Percentiles rank a stretch among this genome's conserved stretches.
These are phyloP conservation scores for Drosophila flavopinicola DNA, from an alignment of 2,888 invertebrate genomes.

Conservation along the genomic window DNA sequence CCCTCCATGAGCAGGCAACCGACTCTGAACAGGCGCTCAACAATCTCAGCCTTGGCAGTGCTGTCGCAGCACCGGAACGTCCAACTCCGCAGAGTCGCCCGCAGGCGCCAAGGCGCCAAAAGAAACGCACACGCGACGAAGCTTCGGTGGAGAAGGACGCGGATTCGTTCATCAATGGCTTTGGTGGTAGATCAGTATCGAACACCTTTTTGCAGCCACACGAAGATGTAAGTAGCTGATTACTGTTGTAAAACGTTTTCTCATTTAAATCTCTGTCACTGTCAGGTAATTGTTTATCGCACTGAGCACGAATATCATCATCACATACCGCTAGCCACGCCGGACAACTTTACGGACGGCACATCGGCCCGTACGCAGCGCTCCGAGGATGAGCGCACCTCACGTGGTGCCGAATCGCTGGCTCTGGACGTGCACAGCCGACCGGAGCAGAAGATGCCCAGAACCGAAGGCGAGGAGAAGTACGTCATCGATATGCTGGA, in stretches of 20 bases:
- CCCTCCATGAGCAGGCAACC: conserved; percentile 61
- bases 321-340: conserved; percentile 86
- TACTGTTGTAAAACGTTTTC: no score
- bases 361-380: conserved; percentile 86
- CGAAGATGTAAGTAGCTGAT: conserved; percentile 81
- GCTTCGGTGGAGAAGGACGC: conserved; percentile 83
- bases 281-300: conserved; percentile 87
- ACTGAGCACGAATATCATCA: conserved; percentile 87
- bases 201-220: conserved; percentile 83
- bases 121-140: conserved; percentile 77
- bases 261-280: not conserved
- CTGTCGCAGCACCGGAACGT: conserved; percentile 33
- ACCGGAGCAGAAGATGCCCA: conserved; percentile 58
- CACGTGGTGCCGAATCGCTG: conserved; percentile 89
- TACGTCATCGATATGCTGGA: conserved; percentile 84
- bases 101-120: conserved; percentile 83
- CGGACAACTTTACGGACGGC: conserved; percentile 85
- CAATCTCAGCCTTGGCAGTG: conserved; percentile 56
- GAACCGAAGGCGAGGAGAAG: conserved; percentile 67
- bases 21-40: conserved; percentile 64
- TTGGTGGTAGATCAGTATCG: conserved; percentile 84
- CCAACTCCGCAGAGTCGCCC: conserved; percentile 75
- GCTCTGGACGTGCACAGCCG: conserved; percentile 84
- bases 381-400: conserved; percentile 89
- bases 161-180: conserved; percentile 83